Percentiles rank a stretch among this genome's conserved stretches.
Evolutionary conservation across 1,140 invertebrate species (phyloP).

Genomic region (Solen grandis): DNA sequence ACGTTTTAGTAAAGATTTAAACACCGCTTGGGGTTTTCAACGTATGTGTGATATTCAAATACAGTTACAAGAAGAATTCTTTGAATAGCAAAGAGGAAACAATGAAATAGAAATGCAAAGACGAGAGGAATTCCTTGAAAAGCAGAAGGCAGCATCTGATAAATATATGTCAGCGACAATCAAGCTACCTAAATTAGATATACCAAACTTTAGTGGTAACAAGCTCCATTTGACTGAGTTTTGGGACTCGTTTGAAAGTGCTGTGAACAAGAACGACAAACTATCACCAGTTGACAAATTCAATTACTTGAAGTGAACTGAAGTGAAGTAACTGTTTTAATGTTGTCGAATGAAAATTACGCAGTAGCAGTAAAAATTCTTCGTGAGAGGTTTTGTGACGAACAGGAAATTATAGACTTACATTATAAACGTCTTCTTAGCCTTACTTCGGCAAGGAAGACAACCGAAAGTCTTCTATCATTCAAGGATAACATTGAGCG

Average conservation of each 20-base stretch:
- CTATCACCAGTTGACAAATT: slow-evolving; percentile 29
- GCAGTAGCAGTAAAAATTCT: not conserved
- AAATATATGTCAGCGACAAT: not conserved
- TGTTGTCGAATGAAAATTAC: slow-evolving; percentile 9
- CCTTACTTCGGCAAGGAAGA: not conserved
- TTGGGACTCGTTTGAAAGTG: too few species aligned
- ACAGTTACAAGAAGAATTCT: slow-evolving; percentile 3
- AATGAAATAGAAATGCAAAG: slow-evolving; percentile 4
- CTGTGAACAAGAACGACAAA: slow-evolving; percentile 1
- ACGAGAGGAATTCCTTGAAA: slow-evolving; percentile 17
- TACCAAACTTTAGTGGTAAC: too few species aligned
- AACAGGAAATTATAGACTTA: slow-evolving; percentile 28
- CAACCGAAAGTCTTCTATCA: not conserved
- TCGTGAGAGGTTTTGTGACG: slow-evolving; percentile 2
- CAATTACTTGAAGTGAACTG: slow-evolving; percentile 27
- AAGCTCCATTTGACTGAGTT: too few species aligned
- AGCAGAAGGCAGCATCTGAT: not conserved
- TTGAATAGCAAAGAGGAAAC: not conserved
- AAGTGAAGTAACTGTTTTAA: slow-evolving; percentile 3
- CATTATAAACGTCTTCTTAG: slow-evolving; percentile 10
- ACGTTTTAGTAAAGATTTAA: not conserved
- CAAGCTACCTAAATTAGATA: slow-evolving; percentile 11
- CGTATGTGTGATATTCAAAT: slow-evolving; percentile 12
- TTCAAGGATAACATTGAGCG: slow-evolving; percentile 8
- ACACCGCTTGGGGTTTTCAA: not conserved